Conservation (phyloP, 2,888 invertebrate species). For the Pseudococcus jackbeardsleyi region DNA sequence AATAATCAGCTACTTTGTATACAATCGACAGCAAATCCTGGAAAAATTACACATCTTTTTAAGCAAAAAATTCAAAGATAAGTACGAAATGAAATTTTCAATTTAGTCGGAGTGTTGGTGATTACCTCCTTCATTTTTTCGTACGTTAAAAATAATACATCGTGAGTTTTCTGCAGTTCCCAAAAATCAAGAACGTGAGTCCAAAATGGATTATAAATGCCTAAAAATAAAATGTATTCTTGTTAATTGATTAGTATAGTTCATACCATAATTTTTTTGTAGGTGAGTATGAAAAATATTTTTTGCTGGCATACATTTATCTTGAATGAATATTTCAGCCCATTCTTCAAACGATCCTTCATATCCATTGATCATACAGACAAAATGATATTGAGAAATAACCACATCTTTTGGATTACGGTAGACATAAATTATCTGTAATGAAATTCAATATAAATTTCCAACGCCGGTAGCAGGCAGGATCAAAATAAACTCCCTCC, state of each 20-base stretch:
- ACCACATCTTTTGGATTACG: constrained; percentile 47
- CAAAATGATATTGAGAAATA: constrained; percentile 14
- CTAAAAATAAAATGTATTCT: neutral
- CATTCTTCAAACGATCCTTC: constrained; percentile 42
- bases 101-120: too few species aligned
- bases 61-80: too few species aligned
- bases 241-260: too few species aligned
- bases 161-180: neutral
- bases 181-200: constrained; percentile 36
- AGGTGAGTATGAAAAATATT: neutral
- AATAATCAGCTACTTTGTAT: neutral
- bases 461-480: too few species aligned
- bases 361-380: constrained; percentile 27
- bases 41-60: neutral
- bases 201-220: constrained; percentile 45
- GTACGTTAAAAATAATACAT: constrained; percentile 37
- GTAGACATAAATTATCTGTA: constrained; percentile 31
- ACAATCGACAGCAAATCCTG: neutral
- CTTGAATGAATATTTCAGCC: constrained; percentile 36
- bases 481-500: too few species aligned
- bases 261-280: too few species aligned
- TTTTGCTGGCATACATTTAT: neutral
- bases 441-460: too few species aligned
- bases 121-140: constrained; percentile 36
- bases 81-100: too few species aligned